These are phyloP conservation scores for Benthosema pterotum DNA, from an alignment of 2,797 vertebrate genomes.

Conservation along the genomic window DNA sequence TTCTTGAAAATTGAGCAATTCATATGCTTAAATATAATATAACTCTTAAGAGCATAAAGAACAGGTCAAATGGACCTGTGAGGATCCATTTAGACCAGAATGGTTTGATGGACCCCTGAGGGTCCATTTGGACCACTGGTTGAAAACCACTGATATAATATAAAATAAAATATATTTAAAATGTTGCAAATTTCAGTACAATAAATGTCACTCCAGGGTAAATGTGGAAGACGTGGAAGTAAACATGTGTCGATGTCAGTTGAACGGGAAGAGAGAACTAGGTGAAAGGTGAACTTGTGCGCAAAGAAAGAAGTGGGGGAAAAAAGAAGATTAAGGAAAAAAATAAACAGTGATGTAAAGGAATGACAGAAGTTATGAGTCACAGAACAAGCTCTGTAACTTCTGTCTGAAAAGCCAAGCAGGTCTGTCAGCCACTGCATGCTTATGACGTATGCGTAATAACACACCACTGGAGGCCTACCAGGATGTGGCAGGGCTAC, in stretches of 20 bases:
- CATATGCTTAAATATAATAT: no score
- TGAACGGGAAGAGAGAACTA: background rate
- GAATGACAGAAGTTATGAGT: conserved; percentile 29
- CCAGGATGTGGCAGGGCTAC: no score
- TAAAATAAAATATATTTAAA: background rate
- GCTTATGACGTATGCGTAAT: background rate
- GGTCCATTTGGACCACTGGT: no score
- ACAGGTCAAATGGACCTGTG: no score
- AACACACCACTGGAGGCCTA: no score
- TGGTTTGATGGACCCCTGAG: no score
- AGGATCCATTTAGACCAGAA: no score
- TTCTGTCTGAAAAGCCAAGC: conserved; percentile 8
- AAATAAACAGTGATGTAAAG: background rate
- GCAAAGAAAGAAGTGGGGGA: background rate
- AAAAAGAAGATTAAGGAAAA: background rate
- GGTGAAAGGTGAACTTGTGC: background rate
- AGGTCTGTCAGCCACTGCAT: background rate
- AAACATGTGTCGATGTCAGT: background rate
- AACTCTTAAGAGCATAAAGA: no score
- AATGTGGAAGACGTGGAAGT: background rate
- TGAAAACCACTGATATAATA: no score
- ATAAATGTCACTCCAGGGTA: no score
- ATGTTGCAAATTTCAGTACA: background rate
- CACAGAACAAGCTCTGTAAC: conserved; percentile 27
- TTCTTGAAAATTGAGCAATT: no score